Evolutionary conservation across 2,797 vertebrate genomes (phyloP).

Genomic region (Sandelia bainsii): DNA sequence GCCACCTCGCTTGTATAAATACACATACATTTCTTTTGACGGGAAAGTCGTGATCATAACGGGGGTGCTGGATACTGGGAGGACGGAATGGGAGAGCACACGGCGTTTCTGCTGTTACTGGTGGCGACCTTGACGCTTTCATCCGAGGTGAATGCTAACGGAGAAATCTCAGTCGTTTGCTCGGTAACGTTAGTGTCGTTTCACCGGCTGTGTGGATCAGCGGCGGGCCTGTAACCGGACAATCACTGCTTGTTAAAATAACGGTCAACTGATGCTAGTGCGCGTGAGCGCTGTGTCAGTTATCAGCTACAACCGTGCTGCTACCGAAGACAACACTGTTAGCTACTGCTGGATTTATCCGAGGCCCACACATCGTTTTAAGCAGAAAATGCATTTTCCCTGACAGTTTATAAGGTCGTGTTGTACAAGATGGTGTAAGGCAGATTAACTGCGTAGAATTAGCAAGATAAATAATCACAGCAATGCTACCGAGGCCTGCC

Average conservation of each 20-base stretch:
- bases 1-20: not conserved
- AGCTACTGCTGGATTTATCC: not conserved
- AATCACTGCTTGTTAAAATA: not conserved
- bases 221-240: constrained; percentile 35
- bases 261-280: not conserved
- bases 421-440: not conserved
- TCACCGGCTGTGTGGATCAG: not conserved
- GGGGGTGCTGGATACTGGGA: constrained; percentile 55
- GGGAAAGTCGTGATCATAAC: constrained; percentile 36
- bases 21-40: not conserved
- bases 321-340: not conserved
- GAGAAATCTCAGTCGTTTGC: constrained; percentile 21
- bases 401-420: rapidly evolving
- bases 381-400: rapidly evolving
- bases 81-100: constrained; percentile 77
- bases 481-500: constrained; percentile 54
- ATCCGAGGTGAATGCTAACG: constrained; percentile 80
- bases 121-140: constrained; percentile 84
- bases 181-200: not conserved
- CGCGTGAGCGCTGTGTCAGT: not conserved
- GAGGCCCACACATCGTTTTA: not conserved
- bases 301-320: not conserved
- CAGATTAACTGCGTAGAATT: constrained; percentile 46
- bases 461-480: constrained; percentile 21
- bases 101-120: constrained; percentile 81